Conservation (phyloP, 2,888 invertebrate genomes). For the Spilosoma lubricipeda region DNA sequence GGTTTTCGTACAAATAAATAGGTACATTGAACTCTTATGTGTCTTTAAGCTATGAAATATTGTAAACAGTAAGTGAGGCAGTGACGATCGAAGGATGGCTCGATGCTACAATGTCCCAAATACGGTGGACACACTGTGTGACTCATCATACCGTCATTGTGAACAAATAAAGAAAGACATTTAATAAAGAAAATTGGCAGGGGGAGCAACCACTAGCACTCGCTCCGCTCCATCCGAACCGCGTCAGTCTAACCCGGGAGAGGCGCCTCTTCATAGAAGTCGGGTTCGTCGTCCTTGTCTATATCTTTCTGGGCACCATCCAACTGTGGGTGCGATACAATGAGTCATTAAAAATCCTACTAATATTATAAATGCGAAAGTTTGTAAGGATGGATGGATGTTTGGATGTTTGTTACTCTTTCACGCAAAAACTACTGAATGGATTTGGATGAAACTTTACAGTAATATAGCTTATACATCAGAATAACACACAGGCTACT, state of each 20-base stretch:
- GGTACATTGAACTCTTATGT: not conserved
- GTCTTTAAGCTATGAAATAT: not conserved
- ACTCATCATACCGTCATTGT: not conserved
- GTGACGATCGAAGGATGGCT: not conserved
- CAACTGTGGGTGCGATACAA: slow-evolving; percentile 83
- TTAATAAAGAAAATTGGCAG: not conserved
- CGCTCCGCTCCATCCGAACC: not conserved
- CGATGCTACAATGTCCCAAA: not conserved
- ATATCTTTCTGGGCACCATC: slow-evolving; percentile 94
- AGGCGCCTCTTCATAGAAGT: slow-evolving; percentile 97
- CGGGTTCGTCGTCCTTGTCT: slow-evolving; percentile 95
- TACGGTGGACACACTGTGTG: not conserved
- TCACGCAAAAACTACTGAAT: too few relatives aligned
- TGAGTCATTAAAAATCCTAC: slow-evolving; percentile 12
- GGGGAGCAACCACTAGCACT: not conserved
- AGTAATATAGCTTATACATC: too few relatives aligned
- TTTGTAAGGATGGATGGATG: too few relatives aligned
- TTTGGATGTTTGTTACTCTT: too few relatives aligned
- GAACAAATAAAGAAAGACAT: not conserved
- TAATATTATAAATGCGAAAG: too few relatives aligned
- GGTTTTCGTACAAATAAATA: not conserved
- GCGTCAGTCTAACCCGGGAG: slow-evolving; percentile 88
- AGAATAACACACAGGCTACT: too few relatives aligned
- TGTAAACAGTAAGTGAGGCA: not conserved
- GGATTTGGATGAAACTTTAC: too few relatives aligned